Conservation (phyloP, 2,113 vertebrate species). For the Prunella fulvescens region DNA sequence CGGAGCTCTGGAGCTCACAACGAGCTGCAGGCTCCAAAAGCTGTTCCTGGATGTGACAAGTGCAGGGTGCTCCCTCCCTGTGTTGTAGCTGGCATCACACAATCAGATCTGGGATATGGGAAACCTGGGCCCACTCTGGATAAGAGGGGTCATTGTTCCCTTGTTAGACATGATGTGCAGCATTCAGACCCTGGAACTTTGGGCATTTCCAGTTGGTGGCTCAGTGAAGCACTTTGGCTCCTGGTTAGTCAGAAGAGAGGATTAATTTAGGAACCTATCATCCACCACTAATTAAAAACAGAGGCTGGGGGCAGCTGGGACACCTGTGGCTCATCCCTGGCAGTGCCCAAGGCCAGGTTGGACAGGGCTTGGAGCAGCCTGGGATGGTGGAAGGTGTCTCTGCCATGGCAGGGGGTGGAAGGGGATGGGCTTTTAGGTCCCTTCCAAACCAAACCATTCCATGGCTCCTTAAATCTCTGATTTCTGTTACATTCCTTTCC, state of each 20-base stretch:
- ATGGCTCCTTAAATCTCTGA: not conserved
- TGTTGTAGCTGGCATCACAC: not conserved
- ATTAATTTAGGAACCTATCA: conserved; percentile 17
- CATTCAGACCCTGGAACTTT: not conserved
- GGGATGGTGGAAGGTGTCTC: not conserved
- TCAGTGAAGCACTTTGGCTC: not conserved
- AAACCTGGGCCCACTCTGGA: not conserved
- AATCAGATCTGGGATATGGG: not conserved
- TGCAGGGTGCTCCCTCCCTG: not conserved
- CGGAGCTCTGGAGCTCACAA: not conserved
- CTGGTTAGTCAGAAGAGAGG: not conserved
- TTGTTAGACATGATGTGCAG: not conserved
- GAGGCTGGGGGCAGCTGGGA: not conserved
- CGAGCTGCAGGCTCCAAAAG: not conserved
- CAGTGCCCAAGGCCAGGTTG: not conserved
- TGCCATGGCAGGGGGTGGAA: not conserved
- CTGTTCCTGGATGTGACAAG: not conserved
- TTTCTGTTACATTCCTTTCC: not conserved
- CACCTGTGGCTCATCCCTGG: not conserved
- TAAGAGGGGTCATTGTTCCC: not conserved
- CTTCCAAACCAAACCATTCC: not conserved
- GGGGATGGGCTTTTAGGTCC: not conserved
- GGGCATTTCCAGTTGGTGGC: not conserved
- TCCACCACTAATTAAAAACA: not conserved
- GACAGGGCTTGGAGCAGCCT: not conserved